Conservation (phyloP, 1,140 invertebrate genomes). For the Diabrotica undecimpunctata region DNA sequence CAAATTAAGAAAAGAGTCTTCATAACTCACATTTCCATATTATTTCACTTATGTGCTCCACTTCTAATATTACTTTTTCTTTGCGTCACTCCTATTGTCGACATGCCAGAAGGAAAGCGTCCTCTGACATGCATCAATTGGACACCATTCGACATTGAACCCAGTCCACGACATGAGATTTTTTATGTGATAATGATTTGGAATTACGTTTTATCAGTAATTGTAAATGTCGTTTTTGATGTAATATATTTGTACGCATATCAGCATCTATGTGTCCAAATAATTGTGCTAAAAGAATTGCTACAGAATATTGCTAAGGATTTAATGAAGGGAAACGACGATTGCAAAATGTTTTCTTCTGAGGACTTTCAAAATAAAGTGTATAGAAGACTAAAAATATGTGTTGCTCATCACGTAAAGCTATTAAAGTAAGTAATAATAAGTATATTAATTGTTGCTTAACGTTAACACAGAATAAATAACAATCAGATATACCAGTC, state of each 20-base stretch:
- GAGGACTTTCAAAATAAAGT: conserved; percentile 14
- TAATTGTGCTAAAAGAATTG: conserved; percentile 11
- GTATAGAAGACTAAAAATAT: not conserved
- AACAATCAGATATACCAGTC: no score
- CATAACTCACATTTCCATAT: conserved; percentile 1
- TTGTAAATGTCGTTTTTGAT: conserved; percentile 14
- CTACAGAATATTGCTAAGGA: conserved; percentile 13
- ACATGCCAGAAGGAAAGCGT: conserved; percentile 15
- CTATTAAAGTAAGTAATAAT: conserved; percentile 8
- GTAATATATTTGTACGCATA: not conserved
- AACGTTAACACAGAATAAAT: no score
- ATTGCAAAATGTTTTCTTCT: conserved; percentile 11
- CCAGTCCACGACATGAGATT: conserved; percentile 13
- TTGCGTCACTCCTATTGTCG: conserved; percentile 6
- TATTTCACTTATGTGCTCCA: not conserved
- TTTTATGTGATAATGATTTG: conserved; percentile 11
- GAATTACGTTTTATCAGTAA: conserved; percentile 1
- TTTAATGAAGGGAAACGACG: not conserved
- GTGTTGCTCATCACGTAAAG: conserved; percentile 8
- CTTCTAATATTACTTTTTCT: not conserved
- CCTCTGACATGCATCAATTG: conserved; percentile 9
- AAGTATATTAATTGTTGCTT: no score
- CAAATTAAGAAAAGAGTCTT: not conserved
- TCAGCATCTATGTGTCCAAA: conserved; percentile 16
- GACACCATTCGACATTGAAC: conserved; percentile 13